Conservation (phyloP, 2,888 invertebrate species). For the Synanthedon andrenaeformis region DNA sequence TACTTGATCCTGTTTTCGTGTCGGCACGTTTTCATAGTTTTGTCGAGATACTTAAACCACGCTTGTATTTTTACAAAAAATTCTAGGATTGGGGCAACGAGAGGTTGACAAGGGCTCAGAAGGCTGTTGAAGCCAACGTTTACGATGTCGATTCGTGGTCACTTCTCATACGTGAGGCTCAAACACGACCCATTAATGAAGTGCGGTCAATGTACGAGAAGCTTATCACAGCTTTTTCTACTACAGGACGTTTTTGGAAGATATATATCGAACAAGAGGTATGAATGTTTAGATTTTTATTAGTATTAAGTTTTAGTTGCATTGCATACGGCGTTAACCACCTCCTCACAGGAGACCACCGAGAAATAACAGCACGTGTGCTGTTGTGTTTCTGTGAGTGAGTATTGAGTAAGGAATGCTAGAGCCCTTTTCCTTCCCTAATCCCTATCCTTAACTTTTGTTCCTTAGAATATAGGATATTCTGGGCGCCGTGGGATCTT, state of each 20-base stretch:
- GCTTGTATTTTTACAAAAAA: not conserved
- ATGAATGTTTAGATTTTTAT: constrained; percentile 12
- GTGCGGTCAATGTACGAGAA: constrained; percentile 94
- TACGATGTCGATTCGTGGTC: constrained; percentile 99
- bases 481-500: no score
- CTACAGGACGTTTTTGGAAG: constrained; percentile 98
- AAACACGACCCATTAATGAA: constrained; percentile 87
- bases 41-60: not conserved
- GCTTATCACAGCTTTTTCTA: constrained; percentile 93
- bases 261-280: constrained; percentile 99
- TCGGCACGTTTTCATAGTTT: not conserved
- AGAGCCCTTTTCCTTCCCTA: no score
- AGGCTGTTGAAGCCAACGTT: constrained; percentile 86
- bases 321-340: no score
- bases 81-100: constrained; percentile 90
- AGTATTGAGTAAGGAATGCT: no score
- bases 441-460: no score
- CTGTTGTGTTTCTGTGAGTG: no score
- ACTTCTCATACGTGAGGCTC: constrained; percentile 92
- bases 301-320: not conserved
- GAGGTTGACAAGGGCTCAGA: constrained; percentile 83
- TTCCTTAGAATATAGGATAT: no score
- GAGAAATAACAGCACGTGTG: not conserved
- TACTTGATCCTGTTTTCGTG: not conserved
- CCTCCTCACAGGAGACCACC: not conserved